Base-by-base conservation (phyloP, 2,113 vertebrate genomes). In the Chelonoidis abingdonii region DNA sequence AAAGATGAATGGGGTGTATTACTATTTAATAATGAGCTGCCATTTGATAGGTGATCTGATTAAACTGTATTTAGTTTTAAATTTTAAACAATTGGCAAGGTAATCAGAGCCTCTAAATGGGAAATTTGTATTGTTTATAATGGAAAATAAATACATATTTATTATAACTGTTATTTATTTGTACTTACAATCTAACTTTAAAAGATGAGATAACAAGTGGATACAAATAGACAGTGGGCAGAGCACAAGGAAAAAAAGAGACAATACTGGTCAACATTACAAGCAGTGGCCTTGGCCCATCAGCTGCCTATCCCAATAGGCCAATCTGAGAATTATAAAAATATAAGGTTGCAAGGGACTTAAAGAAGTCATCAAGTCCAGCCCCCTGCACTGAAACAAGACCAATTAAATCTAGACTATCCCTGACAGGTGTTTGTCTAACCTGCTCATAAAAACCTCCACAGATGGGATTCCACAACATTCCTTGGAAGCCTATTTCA, bases 1-100 rank as follows among this genome's bases (percentile, higher is more conserved):
- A 92, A 92, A 96, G 44, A 24, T 89, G 41, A 94, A 84, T 38
- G 27, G 10, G 4, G 35, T 22, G 90, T 94, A 62, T 86, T 53
- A 94, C 84, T 50, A 79, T 27, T 84, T 93, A 84, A 80, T 84
- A 25, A 80, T 88, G 53, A 88, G 87, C 41, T 83, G 5, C 16
- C 4, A 50, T 75, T 93, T 89, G 8, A 44, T 92, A 80, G 35
- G 89, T n/a, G 92, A 88, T 10, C 1, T 4, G 80, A 90, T 2
- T 21, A 90, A 93, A 94, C 59, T 47, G 3, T 44, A 78, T 25
- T 38, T 69, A 8, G 0, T 56, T 95, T 65, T 14, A 35, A 65
- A 35, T 65, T 93, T 89, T 57, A 91, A 94, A 62, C 62, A 2
- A 35, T 10, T 54, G 52, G 14, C 13, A 54, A 22, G 35, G 19